phyloP scores from a whole-genome alignment of 2,888 invertebrate genomes.

The Salticus scenicus region DNA sequence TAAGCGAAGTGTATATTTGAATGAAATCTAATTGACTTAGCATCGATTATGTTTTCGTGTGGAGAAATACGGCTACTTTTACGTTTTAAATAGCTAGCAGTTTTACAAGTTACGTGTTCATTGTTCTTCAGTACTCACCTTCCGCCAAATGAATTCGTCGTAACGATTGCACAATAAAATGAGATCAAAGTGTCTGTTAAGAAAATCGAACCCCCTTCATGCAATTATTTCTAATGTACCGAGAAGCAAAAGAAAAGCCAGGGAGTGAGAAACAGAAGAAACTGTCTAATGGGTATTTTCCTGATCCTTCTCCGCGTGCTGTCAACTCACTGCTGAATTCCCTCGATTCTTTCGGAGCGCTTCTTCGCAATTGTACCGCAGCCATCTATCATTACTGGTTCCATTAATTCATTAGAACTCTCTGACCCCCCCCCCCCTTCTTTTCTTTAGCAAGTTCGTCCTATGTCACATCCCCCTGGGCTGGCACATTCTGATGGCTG shows the following conservation, averaged over 20 bases:
- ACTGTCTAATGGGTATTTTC: constrained; percentile 53
- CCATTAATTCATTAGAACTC: constrained; percentile 69
- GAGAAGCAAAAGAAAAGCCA: constrained; percentile 18
- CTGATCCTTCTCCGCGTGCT: constrained; percentile 43
- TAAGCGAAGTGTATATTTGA: no score
- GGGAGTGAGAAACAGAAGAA: constrained; percentile 23
- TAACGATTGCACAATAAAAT: constrained; percentile 9
- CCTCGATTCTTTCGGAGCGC: constrained; percentile 51
- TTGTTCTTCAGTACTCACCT: neutral
- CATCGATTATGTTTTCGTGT: no score
- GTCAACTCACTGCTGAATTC: constrained; percentile 49
- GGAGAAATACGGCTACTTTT: no score
- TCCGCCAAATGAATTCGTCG: neutral
- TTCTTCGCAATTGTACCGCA: constrained; percentile 36
- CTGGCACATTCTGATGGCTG: constrained; percentile 16
- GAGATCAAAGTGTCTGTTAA: constrained; percentile 19
- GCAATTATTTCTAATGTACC: constrained; percentile 43
- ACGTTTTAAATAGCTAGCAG: no score
- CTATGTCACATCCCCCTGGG: constrained; percentile 34
- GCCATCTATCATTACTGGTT: constrained; percentile 68
- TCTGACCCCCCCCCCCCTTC: constrained; percentile 38
- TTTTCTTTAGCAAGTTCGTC: constrained; percentile 51
- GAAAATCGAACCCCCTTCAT: constrained; percentile 8
- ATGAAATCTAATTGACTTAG: no score
- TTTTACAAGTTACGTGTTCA: neutral